Base-by-base conservation (phyloP, 2,113 vertebrate genomes). In the Psittacus erithacus region DNA sequence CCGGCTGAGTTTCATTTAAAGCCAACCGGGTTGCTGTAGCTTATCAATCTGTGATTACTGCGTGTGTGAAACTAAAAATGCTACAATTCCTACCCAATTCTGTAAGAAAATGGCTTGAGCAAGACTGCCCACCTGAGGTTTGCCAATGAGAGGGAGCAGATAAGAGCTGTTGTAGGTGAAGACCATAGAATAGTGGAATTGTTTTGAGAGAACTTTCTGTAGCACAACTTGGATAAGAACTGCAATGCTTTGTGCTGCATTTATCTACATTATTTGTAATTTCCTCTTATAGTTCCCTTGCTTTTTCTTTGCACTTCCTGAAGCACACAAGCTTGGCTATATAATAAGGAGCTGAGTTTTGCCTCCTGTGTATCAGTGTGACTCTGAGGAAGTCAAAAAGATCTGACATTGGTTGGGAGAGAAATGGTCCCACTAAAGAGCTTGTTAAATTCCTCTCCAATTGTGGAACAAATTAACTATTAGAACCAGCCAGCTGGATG, bases 391-490 rank as follows among this genome's bases (percentile, higher is more conserved):
- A 88, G 73, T 76, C n/a, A 60, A 59, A 90, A 92, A 65, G 28
- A 64, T 68, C 55, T 80, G 74, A 73, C 1, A 27, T 52, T 82
- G 81, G 57, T 52, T 68, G 41, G 52, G 77, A 68, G 19, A 93
- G 65, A 89, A 94, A 82, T 7, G 13, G 49, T 87, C 59, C 57
- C 47, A 7, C 31, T 79, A 62, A 95, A 95, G 82, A 76, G 49
- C 67, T 89, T 85, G 59, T 73, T 87, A 52, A 57, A 87, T 55
- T 81, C 49, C 53, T 89, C 53, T 83, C 53, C 78, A 47, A 9
- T 63, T 82, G 52, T 74, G 88, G 75, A 95, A 79, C 70, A 84
- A 92, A 96, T 96, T 82, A 87, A 89, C 86, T 89, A 31, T 80
- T 43, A 31, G 83, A 76, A 83, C 41, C 53, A 93, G 91, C 23